Conservation (phyloP, 1,140 invertebrate genomes). For the Drosophila kurseongensis region DNA sequence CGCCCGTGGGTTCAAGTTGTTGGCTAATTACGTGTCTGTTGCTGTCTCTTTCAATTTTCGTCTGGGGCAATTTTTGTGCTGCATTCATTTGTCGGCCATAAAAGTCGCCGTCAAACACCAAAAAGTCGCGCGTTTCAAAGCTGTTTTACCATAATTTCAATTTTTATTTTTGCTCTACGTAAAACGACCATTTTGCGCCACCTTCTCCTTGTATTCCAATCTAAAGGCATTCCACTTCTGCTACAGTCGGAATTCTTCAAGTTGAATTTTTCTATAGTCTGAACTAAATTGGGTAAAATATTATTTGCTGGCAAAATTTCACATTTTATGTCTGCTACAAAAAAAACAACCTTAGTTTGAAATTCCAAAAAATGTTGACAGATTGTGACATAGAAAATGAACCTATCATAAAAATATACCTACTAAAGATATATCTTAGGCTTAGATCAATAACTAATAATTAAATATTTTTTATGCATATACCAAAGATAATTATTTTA, state of each 20-base stretch:
- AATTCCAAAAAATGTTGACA: no score
- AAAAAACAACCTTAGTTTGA: no score
- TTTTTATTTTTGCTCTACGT: conserved; percentile 41
- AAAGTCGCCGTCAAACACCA: conserved; percentile 74
- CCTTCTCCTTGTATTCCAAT: conserved; percentile 17
- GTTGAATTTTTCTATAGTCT: neutral
- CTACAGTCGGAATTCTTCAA: conserved; percentile 25
- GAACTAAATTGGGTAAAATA: neutral
- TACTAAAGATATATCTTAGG: no score
- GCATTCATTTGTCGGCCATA: conserved; percentile 82
- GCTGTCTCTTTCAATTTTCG: conserved; percentile 80
- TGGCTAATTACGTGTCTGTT: conserved; percentile 78
- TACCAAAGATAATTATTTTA: no score
- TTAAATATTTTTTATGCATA: no score
- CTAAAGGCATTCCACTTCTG: conserved; percentile 30
- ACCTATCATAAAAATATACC: no score
- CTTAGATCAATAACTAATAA: no score
- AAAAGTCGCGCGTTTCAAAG: conserved; percentile 63
- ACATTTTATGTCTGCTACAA: neutral
- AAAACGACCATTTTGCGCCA: conserved; percentile 23
- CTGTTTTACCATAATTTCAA: conserved; percentile 77
- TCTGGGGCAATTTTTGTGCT: conserved; percentile 67
- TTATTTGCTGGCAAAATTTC: neutral
- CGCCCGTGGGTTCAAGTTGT: conserved; percentile 18
- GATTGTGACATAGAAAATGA: no score